Percentiles rank a stretch among this genome's conserved stretches.
phyloP scores from a whole-genome alignment of 2,797 vertebrate genomes.

The Artibeus jamaicensis region DNA sequence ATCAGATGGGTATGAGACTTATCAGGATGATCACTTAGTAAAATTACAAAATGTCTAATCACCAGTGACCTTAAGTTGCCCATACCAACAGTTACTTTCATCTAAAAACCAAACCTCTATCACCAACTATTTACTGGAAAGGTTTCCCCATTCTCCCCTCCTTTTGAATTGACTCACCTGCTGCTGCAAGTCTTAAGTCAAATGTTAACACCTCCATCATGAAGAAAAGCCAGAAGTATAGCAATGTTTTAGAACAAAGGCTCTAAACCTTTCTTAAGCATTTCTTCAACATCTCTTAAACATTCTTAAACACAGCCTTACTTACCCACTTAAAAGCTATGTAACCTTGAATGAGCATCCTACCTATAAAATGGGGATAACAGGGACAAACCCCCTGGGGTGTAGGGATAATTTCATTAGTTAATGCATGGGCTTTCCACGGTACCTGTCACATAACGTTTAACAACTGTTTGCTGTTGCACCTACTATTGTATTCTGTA shows the following conservation, averaged over 20 bases:
- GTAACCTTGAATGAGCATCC: background rate
- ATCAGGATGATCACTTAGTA: background rate
- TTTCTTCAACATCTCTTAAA: too few species aligned
- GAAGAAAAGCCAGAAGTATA: background rate
- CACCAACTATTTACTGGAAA: background rate
- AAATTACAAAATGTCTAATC: background rate
- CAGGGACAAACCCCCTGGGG: background rate
- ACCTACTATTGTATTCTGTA: background rate
- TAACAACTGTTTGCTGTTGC: background rate
- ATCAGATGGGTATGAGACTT: background rate
- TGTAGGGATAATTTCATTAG: background rate
- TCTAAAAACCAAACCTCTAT: background rate
- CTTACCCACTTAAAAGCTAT: background rate
- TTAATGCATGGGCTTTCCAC: background rate
- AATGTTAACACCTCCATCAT: background rate
- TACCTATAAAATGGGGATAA: background rate
- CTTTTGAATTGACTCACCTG: background rate
- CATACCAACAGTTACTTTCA: background rate
- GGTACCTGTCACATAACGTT: background rate
- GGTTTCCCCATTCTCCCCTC: background rate
- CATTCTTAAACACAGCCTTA: background rate
- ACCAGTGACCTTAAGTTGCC: background rate
- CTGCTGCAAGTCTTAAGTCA: background rate
- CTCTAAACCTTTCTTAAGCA: background rate
- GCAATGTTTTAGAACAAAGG: background rate